Base-by-base conservation (phyloP, 2,113 vertebrate genomes). In the Sardina pilchardus region DNA sequence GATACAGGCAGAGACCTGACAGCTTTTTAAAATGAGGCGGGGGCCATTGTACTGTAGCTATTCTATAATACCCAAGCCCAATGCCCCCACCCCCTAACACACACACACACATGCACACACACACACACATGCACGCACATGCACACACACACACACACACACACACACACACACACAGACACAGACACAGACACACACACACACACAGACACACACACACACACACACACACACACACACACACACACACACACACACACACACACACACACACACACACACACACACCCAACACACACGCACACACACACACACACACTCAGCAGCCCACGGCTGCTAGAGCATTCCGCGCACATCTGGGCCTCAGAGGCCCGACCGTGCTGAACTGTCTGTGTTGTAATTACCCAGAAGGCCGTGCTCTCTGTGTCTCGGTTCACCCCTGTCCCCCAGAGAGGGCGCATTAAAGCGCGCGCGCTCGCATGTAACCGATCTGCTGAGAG, bases 281-380 rank as follows among this genome's bases (percentile, higher is more conserved):
- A 63, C 21, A 63, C 59, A 63, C 59, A 63, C 59, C 4, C 59
- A 63, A 63, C 59, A 63, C 59, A 63, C 59, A 26, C 59, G 26
- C 24, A 26, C 24, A 63, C 19, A 63, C 24, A 63, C 59, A 63
- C 59, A 63, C 59, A 26, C 59, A 63, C 24, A 26, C 24, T 9
- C 21, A 7, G n/a, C 4, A 63, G 24, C 21, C 87, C 89, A 85
- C 90, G 89, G 92, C 91, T 94, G 94, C 93, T 94, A 95, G 93
- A 92, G 94, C 94, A 95, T 95, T 96, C 95, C 94, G 93, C 89
- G 90, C 92, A 95, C 95, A 95, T 96, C 94, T 96, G 94, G 95
- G 67, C 89, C 85, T 89, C 47, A 81, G 93, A 91, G 82, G 92
- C 91, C 91, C 19, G 84, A 86, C 91, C 91, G 91, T 91, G 91